Evolutionary conservation across 2,113 vertebrate species (phyloP).

Genomic region (Paramormyrops kingsleyae): DNA sequence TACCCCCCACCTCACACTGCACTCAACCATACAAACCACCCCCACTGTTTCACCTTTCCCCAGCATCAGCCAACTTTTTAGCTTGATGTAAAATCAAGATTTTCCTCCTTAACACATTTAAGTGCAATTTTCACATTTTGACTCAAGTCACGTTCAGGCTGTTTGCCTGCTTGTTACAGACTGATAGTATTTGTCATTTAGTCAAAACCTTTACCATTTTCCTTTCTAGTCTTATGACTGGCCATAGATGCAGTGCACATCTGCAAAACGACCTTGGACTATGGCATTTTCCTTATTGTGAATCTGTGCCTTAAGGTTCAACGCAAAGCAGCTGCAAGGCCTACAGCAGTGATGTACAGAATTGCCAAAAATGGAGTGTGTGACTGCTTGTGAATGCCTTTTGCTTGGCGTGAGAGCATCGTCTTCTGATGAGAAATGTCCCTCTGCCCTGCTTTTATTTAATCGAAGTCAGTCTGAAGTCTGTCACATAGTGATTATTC

Average conservation of each 20-base stretch:
- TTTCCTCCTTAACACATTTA: constrained; percentile 31
- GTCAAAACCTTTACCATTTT: neutral
- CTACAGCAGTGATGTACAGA: neutral
- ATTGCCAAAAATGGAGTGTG: neutral
- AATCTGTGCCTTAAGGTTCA: neutral
- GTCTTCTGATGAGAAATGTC: neutral
- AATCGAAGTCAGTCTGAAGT: neutral
- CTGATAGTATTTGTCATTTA: neutral
- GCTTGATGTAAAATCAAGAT: constrained; percentile 25
- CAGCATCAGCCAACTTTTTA: neutral
- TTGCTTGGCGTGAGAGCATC: neutral
- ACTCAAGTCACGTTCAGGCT: constrained; percentile 23
- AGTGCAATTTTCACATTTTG: constrained; percentile 20
- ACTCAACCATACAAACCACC: neutral
- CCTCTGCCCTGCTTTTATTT: neutral
- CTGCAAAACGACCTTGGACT: neutral
- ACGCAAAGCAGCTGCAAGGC: neutral
- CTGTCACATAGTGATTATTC: neutral
- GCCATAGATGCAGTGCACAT: neutral
- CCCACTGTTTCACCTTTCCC: neutral
- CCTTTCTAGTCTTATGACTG: neutral
- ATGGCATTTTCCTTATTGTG: neutral
- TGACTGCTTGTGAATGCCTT: neutral
- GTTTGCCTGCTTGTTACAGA: constrained; percentile 5
- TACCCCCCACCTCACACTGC: neutral